These are phyloP conservation scores for Galeopterus variegatus DNA, from an alignment of 2,113 vertebrate species.

Conservation along the genomic window DNA sequence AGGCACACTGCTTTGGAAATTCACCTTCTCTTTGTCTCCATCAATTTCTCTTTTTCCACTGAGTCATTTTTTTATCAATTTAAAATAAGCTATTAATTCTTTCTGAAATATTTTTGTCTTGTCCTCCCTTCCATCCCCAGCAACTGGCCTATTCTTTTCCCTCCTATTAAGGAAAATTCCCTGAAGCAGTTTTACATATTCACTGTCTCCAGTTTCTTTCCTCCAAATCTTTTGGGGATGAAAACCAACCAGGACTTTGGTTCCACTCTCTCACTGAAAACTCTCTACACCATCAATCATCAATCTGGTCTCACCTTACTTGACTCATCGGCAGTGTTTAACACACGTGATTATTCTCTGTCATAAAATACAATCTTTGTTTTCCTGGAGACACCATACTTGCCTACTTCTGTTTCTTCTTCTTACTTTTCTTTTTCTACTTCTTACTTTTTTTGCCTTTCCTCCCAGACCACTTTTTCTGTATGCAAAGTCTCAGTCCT, in stretches of 20 bases:
- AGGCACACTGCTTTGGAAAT: neutral
- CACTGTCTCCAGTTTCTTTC: neutral
- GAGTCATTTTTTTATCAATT: neutral
- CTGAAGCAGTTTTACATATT: neutral
- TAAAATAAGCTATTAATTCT: neutral
- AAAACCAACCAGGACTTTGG: neutral
- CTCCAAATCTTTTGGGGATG: neutral
- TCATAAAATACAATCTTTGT: neutral
- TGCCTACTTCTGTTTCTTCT: neutral
- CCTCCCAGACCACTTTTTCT: neutral
- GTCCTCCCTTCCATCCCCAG: neutral
- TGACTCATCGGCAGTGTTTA: neutral
- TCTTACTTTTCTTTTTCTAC: too few relatives aligned
- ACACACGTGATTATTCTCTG: neutral
- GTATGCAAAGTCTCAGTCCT: neutral
- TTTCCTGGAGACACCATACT: neutral
- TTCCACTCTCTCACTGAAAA: neutral
- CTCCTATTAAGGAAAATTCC: neutral
- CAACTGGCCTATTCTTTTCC: neutral
- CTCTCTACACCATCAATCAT: neutral
- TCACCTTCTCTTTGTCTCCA: too few relatives aligned
- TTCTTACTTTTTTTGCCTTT: neutral
- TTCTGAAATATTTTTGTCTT: too few relatives aligned
- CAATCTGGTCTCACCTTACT: neutral
- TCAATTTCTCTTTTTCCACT: neutral